A percentile compares a stretch with the other conserved stretches of the same genome.
Conservation (phyloP, 1,140 invertebrate genomes). For the Lethrus apterus region DNA sequence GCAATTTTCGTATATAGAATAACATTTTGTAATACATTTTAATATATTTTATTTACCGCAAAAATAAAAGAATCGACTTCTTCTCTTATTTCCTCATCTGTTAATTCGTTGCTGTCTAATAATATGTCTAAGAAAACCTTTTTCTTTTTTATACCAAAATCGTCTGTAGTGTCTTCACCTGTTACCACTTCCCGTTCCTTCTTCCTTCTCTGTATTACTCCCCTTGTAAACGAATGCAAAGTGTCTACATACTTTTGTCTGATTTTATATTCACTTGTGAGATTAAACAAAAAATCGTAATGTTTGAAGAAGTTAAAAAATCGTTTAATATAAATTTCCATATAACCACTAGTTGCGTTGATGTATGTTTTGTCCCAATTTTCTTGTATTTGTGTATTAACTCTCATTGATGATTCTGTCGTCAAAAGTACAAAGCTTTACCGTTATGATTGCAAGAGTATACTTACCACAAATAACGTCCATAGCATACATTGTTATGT, state of each 20-base stretch:
- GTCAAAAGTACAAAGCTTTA: not conserved
- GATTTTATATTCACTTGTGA: not conserved
- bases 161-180: not conserved
- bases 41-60: not conserved
- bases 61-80: not conserved
- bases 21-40: too few relatives aligned
- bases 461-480: constrained; percentile 5
- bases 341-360: not conserved
- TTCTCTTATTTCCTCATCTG: not conserved
- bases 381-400: not conserved
- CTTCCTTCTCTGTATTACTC: not conserved
- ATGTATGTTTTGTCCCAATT: not conserved
- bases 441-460: not conserved
- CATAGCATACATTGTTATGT: not conserved
- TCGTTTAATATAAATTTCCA: not conserved
- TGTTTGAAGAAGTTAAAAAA: not conserved
- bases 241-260: not conserved
- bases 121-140: not conserved
- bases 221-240: not conserved
- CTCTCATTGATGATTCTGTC: not conserved
- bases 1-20: too few relatives aligned
- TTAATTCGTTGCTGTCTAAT: not conserved
- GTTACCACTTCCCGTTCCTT: not conserved
- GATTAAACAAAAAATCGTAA: not conserved
- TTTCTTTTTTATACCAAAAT: not conserved